Evolutionary conservation across 2,888 invertebrate genomes (phyloP).

Genomic region (Steromphala cineraria): DNA sequence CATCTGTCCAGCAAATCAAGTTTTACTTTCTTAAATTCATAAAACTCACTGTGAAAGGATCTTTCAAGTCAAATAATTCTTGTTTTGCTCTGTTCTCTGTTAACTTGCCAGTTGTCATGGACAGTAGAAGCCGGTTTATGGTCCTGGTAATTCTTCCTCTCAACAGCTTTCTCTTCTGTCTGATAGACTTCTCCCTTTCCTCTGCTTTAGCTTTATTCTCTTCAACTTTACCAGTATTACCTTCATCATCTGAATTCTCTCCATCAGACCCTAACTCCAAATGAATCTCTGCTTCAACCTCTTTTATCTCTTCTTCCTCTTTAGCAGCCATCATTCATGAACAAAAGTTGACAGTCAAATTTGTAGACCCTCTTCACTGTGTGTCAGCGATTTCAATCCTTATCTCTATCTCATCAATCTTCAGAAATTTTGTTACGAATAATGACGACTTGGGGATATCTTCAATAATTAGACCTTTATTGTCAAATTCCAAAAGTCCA

Average conservation of each 20-base stretch:
- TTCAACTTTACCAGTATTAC: too few relatives aligned
- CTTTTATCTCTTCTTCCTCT: constrained; percentile 19
- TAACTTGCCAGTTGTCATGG: too few relatives aligned
- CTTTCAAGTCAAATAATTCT: too few relatives aligned
- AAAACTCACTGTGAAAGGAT: background rate
- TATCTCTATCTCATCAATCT: background rate
- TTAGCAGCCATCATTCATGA: background rate
- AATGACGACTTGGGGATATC: too few relatives aligned
- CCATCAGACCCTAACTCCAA: constrained; percentile 1
- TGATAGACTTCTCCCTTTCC: background rate
- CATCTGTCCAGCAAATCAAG: background rate
- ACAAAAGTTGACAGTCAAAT: background rate
- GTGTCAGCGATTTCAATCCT: too few relatives aligned
- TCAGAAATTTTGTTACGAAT: background rate
- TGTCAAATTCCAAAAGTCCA: too few relatives aligned
- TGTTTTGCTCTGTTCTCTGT: too few relatives aligned
- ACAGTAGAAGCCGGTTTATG: too few relatives aligned
- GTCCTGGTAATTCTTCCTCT: too few relatives aligned
- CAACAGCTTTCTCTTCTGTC: background rate
- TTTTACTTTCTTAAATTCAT: background rate
- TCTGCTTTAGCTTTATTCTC: too few relatives aligned
- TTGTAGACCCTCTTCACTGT: too few relatives aligned
- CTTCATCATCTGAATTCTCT: background rate
- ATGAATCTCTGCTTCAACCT: constrained; percentile 10
- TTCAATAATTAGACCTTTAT: too few relatives aligned